These are phyloP conservation scores for Acinonyx jubatus DNA, from an alignment of 2,113 vertebrate species.

Conservation along the genomic window DNA sequence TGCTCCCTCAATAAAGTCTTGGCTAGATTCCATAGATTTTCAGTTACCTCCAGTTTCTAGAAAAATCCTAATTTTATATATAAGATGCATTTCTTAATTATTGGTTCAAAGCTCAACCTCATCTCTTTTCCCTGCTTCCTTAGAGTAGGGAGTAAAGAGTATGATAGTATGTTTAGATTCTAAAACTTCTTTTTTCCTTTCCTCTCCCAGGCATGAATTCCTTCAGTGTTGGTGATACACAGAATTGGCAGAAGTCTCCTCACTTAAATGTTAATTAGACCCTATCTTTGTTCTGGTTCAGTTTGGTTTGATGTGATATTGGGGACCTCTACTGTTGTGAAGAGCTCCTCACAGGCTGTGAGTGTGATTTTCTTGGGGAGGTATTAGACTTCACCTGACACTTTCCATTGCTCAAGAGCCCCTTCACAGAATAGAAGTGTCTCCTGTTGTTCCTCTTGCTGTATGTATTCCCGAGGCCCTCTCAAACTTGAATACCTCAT, in stretches of 20 bases:
- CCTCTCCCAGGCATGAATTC: background rate
- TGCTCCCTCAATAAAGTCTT: background rate
- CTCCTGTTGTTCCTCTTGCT: background rate
- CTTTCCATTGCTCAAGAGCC: background rate
- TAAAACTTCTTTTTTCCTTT: background rate
- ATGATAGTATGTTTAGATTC: background rate
- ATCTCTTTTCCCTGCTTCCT: background rate
- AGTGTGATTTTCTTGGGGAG: background rate
- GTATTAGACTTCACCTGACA: background rate
- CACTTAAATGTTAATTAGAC: background rate
- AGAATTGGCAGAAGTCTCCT: background rate
- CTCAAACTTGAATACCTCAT: background rate
- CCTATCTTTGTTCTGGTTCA: background rate
- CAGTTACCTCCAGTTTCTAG: background rate
- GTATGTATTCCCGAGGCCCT: background rate
- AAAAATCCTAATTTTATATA: conserved; percentile 8
- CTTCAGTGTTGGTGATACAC: background rate
- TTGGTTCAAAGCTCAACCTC: background rate
- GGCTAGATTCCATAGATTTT: background rate
- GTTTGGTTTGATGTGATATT: background rate
- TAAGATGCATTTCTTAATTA: background rate
- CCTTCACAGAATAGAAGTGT: background rate
- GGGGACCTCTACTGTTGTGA: background rate
- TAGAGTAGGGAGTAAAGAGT: background rate
- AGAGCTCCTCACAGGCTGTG: background rate